Evolutionary conservation across 2,888 invertebrate species (phyloP), one percentile per base, ranked within the genome.

Genomic region (Thecocarcelia acutangulata): DNA sequence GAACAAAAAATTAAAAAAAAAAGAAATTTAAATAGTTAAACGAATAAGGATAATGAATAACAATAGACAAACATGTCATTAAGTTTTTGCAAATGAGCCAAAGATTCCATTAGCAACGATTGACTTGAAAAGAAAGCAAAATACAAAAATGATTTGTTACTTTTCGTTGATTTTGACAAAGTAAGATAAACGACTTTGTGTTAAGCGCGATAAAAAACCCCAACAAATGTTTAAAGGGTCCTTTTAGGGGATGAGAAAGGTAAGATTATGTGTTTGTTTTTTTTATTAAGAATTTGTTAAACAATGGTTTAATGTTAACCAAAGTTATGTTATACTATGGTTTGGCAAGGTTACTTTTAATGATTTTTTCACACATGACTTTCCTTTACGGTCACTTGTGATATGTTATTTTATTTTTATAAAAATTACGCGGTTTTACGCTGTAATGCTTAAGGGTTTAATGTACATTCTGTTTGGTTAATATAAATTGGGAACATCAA

Each of bases 141-240:
- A 69, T 28, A 33, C 21, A 59, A 73, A 83, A 83, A 77, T 78
- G 86, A 88, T 88, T 87, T 82, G 78, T 75, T 75, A 66, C 33
- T 75, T 82, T 64, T 44, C n/a, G 70, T 75, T 74, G 70, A 70
- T 58, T 82, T 88, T 87, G 88, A 87, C 87, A 87, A 89, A 88
- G 88, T 89, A 88, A 88, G 89, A 88, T 89, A 87, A 87, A 87
- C 87, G 88, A 88, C 84, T 85, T 85, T 66, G 44, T 72, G 19
- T 17, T 83, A 81, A 54, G 2, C 40, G 73, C 24, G 50, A 58
- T 17, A 52, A 40, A 1, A 69, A 74, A 33, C 33, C 33, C 9
- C 33, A 33, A 70, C 48, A 75, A 63, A 63, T 37, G 13, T 52
- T 79, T 63, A 12, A 19, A 24, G 2, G 21, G 15, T 40, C 15